These are phyloP conservation scores for Noctua comes DNA, from an alignment of 2,888 invertebrate species.

Conservation along the genomic window DNA sequence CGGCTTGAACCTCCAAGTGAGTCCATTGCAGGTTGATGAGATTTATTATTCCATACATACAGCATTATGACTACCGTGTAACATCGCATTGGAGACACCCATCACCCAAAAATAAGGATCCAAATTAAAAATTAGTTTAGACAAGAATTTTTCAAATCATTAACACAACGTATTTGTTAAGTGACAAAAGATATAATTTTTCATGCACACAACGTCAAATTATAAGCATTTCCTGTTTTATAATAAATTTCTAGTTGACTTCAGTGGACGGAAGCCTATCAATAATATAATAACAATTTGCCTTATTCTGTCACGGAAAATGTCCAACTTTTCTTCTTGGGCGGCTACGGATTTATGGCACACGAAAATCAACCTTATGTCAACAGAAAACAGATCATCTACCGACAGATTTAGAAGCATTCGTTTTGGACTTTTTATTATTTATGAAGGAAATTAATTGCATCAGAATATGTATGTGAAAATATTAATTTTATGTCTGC, in stretches of 20 bases:
- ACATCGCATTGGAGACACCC: constrained; percentile 11
- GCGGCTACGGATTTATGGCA: constrained; percentile 12
- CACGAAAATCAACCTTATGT: constrained; percentile 51
- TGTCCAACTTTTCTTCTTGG: constrained; percentile 53
- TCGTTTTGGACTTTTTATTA: constrained; percentile 51
- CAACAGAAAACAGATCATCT: constrained; percentile 27
- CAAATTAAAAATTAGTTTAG: constrained; percentile 54
- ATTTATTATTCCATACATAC: background rate
- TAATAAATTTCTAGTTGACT: constrained; percentile 57
- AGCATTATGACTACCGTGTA: constrained; percentile 6
- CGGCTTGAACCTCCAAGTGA: background rate
- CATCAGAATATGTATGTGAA: constrained; percentile 60
- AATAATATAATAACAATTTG: constrained; percentile 70
- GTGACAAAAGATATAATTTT: constrained; percentile 65
- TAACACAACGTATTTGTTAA: constrained; percentile 62
- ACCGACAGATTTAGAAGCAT: constrained; percentile 3
- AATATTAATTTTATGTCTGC: constrained; percentile 60
- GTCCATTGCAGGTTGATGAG: background rate
- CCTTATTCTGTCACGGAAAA: constrained; percentile 68
- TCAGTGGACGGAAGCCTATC: constrained; percentile 68
- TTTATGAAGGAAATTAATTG: constrained; percentile 66
- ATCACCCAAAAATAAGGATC: constrained; percentile 36
- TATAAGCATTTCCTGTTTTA: constrained; percentile 66
- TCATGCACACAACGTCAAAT: constrained; percentile 56
- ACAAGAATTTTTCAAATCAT: constrained; percentile 59